Evolutionary conservation across 2,888 invertebrate species (phyloP), one percentile per base, ranked within the genome.

Genomic region (Apodemia zela): DNA sequence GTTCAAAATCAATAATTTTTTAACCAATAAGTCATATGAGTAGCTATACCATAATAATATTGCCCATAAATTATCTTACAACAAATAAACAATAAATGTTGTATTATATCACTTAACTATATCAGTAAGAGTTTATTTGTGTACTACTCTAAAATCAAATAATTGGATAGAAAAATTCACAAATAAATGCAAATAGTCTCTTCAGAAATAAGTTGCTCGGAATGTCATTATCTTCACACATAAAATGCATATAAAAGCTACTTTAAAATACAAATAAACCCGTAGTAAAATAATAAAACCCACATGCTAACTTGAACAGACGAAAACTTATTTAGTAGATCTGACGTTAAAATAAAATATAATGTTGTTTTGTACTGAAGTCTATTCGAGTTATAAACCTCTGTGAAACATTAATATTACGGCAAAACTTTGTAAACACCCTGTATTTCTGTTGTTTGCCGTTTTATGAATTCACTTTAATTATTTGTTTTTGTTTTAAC

Each of bases 351-450:
- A 57, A 57, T 57, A 57, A 51, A 51, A 57, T 57, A 29, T 57
- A 57, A 57, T 29, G 54, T 25, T 57, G 29, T 57, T 57, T 57
- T n/a, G 25, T 57, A 29, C 54, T 57, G 54, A 25, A 57, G 54
- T 57, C 54, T 57, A 29, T 57, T 57, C 54, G 54, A 57, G 54
- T 57, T 57, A 25, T 57, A 57, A 57, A 57, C 54, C 54, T 57
- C 45, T 57, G 54, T 57, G 54, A 25, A 57, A 57, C 54, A 57
- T 57, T 57, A 57, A 57, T 29, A 57, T 57, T 57, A 57, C 54
- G 13, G 25, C 54, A 13, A 57, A 57, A 57, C 54, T 57, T 57
- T 57, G 54, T 57, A n/a, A 57, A 57, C 51, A 54, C 51, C 25
- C 51, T 25, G 51, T 54, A 54, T 54, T 13, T 25, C 15, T 54